Evolutionary conservation across 2,888 invertebrate genomes (phyloP), one percentile per base, ranked within the genome.

Genomic region (Brassicogethes aeneus): DNA sequence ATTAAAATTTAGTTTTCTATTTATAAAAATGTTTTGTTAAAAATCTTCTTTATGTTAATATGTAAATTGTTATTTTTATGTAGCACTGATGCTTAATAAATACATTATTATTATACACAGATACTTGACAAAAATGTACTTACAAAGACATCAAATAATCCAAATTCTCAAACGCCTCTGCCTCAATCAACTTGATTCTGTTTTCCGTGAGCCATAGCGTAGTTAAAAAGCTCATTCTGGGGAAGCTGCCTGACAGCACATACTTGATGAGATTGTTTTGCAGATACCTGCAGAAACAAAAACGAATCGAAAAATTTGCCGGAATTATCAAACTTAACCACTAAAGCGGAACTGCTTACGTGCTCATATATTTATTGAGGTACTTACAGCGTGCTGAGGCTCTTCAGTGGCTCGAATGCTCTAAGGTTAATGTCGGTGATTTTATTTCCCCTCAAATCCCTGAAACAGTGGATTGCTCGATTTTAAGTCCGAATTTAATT

Each of bases 121-220:
- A n/a, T n/a, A n/a, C n/a, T n/a, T n/a, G n/a, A n/a, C n/a, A n/a
- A n/a, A n/a, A n/a, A n/a, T n/a, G 41, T 55, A 70, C 73, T 72
- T 56, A 74, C 73, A 75, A 61, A 52, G 68, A 65, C 45, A 57
- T 56, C 7, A 75, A 51, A 15, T 54, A 52, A 1, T 66, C 63
- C 39, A 75, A 58, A 41, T 60, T 60, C 1, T 57, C 51, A 39
- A 73, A 66, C 1, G 70, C 57, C 14, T 54, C 65, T 37, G 47
- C 59, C 55, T 54, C 68, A 46, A 66, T 61, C 36, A 38, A 46
- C 39, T 51, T 57, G 48, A 66, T 70, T 59, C 56, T 56, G 53
- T 76, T 75, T 37, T 70, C 66, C 15, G 70, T 68, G 56, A 75
- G 51, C 3, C 72, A 73, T 37, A 75, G 55, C n/a, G 65, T 68